Evolutionary conservation across 2,113 vertebrate species (phyloP), one percentile per base, ranked within the genome.

Genomic region (Scolopax mira): DNA sequence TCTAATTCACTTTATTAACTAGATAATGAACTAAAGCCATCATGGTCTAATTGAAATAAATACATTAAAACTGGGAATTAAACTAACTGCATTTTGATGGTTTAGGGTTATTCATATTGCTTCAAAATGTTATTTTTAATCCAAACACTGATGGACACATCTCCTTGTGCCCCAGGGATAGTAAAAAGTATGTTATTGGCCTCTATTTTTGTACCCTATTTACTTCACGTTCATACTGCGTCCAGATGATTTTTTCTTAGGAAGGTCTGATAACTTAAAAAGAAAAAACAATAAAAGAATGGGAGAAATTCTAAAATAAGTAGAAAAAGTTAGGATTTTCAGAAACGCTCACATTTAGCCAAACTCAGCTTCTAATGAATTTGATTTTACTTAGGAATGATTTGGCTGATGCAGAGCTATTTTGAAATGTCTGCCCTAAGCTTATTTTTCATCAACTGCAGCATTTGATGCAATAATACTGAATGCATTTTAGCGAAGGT

Each of bases 1-100:
- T 57, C 70, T 93, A 92, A 90, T 73, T 84, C 94, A 93, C 83
- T 57, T 93, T 96, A 92, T 96, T 96, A 94, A 93, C 69, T 72
- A 89, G 88, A 66, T 89, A 97, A 95, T 96, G 96, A 74, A 35
- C 90, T 93, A 90, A 85, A 92, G 70, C 87, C 66, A 87, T 75
- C 65, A 18, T 10, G 39, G 33, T 58, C 74, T 95, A 91, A 93
- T 83, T 89, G 66, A 95, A 95, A 92, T 57, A 96, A 89, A 93
- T 74, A 74, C 57, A 67, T 90, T 96, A 88, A 46, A 86, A 31
- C 41, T 23, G n/a, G 69, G 90, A 87, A 92, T 87, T 94, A 89
- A 86, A 95, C 58, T 87, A 93, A 93, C 86, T 69, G 46, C 90
- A 35, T 96, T 95, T 90, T 96, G 69, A 96, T 93, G 86, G 54